phyloP scores from a whole-genome alignment of 30 jellyfish, hydroid and myxozoan genomes.

The Aurelia coerulea region DNA sequence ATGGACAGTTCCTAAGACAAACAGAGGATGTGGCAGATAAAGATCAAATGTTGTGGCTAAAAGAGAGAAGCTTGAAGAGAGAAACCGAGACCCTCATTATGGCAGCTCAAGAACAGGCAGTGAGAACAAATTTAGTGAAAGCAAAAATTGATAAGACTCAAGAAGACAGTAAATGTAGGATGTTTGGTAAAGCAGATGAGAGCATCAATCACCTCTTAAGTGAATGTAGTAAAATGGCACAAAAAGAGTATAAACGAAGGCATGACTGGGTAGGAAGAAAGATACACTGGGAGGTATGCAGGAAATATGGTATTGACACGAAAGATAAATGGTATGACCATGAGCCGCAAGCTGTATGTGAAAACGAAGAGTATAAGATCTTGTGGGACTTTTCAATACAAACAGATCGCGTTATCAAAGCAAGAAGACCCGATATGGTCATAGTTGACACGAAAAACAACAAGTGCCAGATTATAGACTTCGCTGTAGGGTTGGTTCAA shows the following conservation, averaged over 20 bases:
- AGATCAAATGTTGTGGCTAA: slow-evolving; percentile 18
- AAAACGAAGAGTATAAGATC: too few relatives aligned
- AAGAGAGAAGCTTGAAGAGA: slow-evolving; percentile 32
- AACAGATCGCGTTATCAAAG: too few relatives aligned
- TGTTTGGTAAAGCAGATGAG: neutral
- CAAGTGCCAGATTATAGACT: neutral
- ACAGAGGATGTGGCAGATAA: neutral
- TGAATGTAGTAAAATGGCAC: slow-evolving; percentile 14
- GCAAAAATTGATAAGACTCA: slow-evolving; percentile 47
- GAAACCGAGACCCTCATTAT: slow-evolving; percentile 42
- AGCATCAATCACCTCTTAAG: slow-evolving; percentile 41
- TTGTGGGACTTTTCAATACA: too few relatives aligned
- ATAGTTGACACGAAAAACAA: neutral
- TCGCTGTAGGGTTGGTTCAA: slow-evolving; percentile 6
- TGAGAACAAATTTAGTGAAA: slow-evolving; percentile 46
- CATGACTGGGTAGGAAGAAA: too few relatives aligned
- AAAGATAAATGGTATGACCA: too few relatives aligned
- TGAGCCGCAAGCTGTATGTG: too few relatives aligned
- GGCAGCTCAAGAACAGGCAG: slow-evolving; percentile 61
- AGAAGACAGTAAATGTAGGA: slow-evolving; percentile 38
- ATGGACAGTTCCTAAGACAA: too few relatives aligned
- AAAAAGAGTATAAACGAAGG: neutral
- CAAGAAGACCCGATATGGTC: too few relatives aligned
- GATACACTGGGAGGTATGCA: too few relatives aligned
- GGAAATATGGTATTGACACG: neutral